A percentile compares a stretch with the other conserved stretches of the same genome.
phyloP scores from a whole-genome alignment of 2,113 vertebrate species.

The Sialia sialis region DNA sequence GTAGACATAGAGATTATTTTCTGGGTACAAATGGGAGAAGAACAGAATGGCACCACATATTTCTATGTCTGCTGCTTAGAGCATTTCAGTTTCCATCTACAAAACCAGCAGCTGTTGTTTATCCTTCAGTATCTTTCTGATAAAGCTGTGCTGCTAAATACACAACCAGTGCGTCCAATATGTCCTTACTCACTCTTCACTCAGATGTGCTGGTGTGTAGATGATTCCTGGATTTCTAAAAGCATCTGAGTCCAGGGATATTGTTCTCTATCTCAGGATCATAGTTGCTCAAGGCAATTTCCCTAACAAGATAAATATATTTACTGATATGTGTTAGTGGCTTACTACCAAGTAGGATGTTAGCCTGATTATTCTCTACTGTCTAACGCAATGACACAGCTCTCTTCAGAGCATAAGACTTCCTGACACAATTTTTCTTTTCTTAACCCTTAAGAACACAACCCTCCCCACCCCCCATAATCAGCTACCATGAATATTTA shows the following conservation, averaged over 20 bases:
- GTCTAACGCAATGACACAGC: neutral
- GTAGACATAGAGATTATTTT: neutral
- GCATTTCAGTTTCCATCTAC: neutral
- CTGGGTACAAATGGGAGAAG: neutral
- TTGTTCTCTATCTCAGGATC: slow-evolving; percentile 16
- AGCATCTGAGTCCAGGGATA: neutral
- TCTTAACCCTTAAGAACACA: neutral
- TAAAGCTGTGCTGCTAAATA: neutral
- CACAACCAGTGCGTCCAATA: neutral
- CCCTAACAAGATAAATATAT: slow-evolving; percentile 18
- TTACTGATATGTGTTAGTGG: slow-evolving; percentile 28
- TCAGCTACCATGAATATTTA: neutral
- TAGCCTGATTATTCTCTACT: neutral
- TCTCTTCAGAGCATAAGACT: neutral
- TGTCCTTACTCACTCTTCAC: neutral
- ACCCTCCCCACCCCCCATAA: rapidly evolving
- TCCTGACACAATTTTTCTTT: neutral
- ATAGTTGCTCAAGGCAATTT: slow-evolving; percentile 21
- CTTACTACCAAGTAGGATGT: neutral
- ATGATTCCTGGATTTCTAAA: neutral
- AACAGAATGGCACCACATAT: neutral
- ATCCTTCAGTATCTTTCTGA: neutral
- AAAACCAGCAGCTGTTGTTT: neutral
- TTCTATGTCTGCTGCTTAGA: neutral
- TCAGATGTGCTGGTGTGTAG: neutral